Evolutionary conservation across 2,113 vertebrate species (phyloP), one percentile per base, ranked within the genome.

Genomic region (Oophaga pumilio): DNA sequence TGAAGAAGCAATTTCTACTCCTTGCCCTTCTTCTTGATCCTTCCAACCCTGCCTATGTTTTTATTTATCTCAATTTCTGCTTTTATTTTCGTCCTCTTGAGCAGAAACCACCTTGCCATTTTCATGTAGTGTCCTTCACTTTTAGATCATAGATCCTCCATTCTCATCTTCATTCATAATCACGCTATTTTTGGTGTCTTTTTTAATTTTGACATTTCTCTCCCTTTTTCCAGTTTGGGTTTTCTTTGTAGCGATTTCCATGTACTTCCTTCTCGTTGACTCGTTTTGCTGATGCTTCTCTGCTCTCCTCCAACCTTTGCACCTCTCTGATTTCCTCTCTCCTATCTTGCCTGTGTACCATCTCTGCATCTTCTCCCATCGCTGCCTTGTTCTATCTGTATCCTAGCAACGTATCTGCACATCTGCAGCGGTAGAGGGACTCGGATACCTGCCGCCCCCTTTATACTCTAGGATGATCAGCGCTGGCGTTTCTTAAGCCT

Each of bases 331-430:
- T 73, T 82, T 68, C 49, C 86, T 76, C 78, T 64, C 73, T 84
- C 52, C 59, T 71, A 49, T 56, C 57, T 82, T 87, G 24, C 77
- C 71, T 83, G 74, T 86, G 59, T 86, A 49, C 73, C 62, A 53
- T 86, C 62, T 80, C 80, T 77, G 81, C 68, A 83, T 88, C 68
- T 60, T 88, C 64, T 87, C 71, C 80, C 71, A 88, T 82, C 49
- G 26, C 73, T 84, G 80, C 81, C 87, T 88, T 88, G 71, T 84
- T 88, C 87, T 88, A 13, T 77, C 87, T 77, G 87, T 88, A 88
- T 88, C 87, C 87, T 88, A 88, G 87, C 87, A 88, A 88, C 87
- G 66, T 62, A 88, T 88, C 86, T 88, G 86, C 86, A 88, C 86
- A 88, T 88, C 87, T 88, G 87, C 73, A 84, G 57, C 56, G 76